phyloP scores from a whole-genome alignment of 1,140 invertebrate species.

The Coptotermes formosanus region DNA sequence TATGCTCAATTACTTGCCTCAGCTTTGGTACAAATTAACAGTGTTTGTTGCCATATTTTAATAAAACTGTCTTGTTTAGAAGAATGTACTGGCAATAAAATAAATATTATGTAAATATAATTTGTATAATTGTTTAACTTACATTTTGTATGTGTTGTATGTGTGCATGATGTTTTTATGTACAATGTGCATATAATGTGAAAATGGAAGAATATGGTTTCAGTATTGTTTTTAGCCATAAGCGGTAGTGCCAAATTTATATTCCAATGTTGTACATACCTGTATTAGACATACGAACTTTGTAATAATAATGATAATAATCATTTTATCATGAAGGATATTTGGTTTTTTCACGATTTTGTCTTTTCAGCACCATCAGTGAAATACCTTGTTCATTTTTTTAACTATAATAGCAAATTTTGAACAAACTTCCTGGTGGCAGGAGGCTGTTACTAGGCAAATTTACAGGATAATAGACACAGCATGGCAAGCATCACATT shows the following conservation, averaged over 20 bases:
- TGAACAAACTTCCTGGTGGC: no score
- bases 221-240: conserved; percentile 12
- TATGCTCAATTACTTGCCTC: conserved; percentile 2
- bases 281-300: conserved; percentile 3
- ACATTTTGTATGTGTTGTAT: conserved; percentile 8
- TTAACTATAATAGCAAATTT: no score
- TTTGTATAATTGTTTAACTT: conserved; percentile 2
- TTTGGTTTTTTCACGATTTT: neutral
- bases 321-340: neutral
- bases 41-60: conserved; percentile 13
- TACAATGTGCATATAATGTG: conserved; percentile 13
- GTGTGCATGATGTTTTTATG: neutral
- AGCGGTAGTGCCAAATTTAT: conserved; percentile 15
- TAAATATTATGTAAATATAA: neutral
- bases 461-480: no score
- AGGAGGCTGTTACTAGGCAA: no score
- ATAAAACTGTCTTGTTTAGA: neutral
- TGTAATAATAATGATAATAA: neutral
- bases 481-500: no score
- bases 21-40: conserved; percentile 17
- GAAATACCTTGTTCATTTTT: no score
- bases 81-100: conserved; percentile 7
- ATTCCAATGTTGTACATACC: neutral
- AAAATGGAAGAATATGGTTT: conserved; percentile 10
- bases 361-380: neutral